These are phyloP conservation scores for Gadopsis marmoratus DNA, from an alignment of 2,797 vertebrate genomes.

Conservation along the genomic window DNA sequence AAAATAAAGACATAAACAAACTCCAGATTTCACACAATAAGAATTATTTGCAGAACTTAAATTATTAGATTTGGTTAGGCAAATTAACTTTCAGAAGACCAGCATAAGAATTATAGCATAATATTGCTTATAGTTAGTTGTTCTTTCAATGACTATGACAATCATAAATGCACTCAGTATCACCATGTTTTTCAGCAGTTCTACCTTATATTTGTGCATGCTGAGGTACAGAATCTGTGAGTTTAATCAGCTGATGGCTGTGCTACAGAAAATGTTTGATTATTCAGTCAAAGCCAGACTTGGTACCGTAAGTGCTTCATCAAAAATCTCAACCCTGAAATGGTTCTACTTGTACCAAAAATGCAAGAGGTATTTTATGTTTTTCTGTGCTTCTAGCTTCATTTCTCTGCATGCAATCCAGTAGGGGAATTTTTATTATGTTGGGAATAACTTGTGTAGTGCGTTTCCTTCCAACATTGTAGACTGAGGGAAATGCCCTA, in stretches of 20 bases:
- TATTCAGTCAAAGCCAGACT: slow-evolving; percentile 29
- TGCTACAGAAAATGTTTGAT: not conserved
- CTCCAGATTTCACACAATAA: slow-evolving; percentile 1
- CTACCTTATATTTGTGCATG: not conserved
- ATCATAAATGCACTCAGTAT: slow-evolving; percentile 9
- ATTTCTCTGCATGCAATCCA: not conserved
- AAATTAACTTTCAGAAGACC: not conserved
- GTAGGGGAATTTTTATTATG: not conserved
- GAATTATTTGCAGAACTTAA: not conserved
- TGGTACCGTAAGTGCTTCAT: slow-evolving; percentile 13
- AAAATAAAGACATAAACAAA: slow-evolving; percentile 9
- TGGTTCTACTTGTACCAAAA: slow-evolving; percentile 10
- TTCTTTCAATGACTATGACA: slow-evolving; percentile 3
- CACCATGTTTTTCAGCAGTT: not conserved
- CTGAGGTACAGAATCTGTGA: not conserved
- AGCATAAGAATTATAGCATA: not conserved
- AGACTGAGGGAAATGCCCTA: slow-evolving; percentile 40
- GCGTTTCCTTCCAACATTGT: slow-evolving; percentile 6
- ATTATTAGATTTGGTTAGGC: slow-evolving; percentile 9
- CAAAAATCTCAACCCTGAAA: slow-evolving; percentile 38
- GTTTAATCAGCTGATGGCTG: slow-evolving; percentile 16
- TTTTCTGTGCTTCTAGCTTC: not conserved
- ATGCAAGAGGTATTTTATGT: not conserved
- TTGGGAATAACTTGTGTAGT: slow-evolving; percentile 3
- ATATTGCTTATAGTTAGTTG: slow-evolving; percentile 1